Percentiles rank a stretch among this genome's conserved stretches.
Evolutionary conservation across 2,797 vertebrate species (phyloP).

Genomic region (Cephalopachus bancanus): DNA sequence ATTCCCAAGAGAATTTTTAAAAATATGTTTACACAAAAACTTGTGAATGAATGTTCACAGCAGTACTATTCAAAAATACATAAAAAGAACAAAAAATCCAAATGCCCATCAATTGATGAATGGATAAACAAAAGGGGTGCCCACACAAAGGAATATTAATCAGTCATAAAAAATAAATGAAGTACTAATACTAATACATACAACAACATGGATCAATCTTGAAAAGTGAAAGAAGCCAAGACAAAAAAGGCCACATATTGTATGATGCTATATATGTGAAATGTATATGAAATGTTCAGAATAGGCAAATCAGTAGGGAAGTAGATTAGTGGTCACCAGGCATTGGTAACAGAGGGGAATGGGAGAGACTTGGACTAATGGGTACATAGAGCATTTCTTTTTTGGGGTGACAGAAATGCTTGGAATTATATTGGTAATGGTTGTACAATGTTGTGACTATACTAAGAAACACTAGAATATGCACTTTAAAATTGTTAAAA

Average conservation of each 20-base stretch:
- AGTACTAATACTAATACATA: not conserved
- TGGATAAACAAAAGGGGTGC: not conserved
- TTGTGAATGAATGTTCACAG: not conserved
- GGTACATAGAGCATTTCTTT: not conserved
- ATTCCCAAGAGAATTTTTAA: conserved; percentile 6
- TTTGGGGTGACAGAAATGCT: not conserved
- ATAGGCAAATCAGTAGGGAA: not conserved
- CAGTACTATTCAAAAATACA: not conserved
- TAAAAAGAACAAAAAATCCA: not conserved
- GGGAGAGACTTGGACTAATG: not conserved
- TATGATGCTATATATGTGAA: not conserved
- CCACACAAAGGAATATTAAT: not conserved
- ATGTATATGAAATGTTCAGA: not conserved
- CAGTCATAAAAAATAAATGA: not conserved
- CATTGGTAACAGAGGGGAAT: not conserved
- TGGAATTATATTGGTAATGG: not conserved
- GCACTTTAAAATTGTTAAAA: not conserved
- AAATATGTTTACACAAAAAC: not conserved
- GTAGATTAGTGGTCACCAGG: not conserved
- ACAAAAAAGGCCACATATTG: not conserved
- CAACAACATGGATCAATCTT: not conserved
- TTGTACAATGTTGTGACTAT: not conserved
- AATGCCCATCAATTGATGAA: not conserved
- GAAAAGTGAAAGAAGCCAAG: conserved; percentile 16
- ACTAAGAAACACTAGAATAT: not conserved